These are phyloP conservation scores for Branchipolynoe longqiensis DNA, from an alignment of 2,888 invertebrate genomes.

Conservation along the genomic window DNA sequence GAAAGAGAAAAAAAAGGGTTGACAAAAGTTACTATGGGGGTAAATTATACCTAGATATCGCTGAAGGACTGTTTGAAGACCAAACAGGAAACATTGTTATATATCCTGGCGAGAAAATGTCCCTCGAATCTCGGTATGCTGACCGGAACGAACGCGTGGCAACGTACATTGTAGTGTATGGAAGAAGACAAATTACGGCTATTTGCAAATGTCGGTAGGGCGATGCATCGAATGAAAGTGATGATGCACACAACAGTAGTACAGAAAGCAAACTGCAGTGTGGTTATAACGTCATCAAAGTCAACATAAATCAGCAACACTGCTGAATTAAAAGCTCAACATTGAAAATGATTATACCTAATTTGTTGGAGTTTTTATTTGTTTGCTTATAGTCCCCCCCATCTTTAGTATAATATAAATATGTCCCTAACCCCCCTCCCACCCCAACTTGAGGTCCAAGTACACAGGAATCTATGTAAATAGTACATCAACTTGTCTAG, in stretches of 20 bases:
- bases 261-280: neutral
- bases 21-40: no score
- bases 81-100: slow-evolving; percentile 17
- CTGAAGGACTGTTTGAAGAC: slow-evolving; percentile 27
- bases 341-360: neutral
- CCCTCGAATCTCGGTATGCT: neutral
- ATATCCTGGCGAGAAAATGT: neutral
- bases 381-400: no score
- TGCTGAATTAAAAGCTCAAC: neutral
- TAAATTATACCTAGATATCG: neutral
- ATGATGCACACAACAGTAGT: slow-evolving; percentile 35
- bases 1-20: neutral
- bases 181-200: slow-evolving; percentile 33
- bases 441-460: slow-evolving; percentile 30
- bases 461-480: slow-evolving; percentile 3
- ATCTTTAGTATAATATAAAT: slow-evolving; percentile 40
- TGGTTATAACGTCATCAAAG: neutral
- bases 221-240: neutral
- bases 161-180: slow-evolving; percentile 17
- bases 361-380: no score
- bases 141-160: neutral
- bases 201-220: no score
- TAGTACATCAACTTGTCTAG: slow-evolving; percentile 11
- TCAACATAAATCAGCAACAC: neutral
- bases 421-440: slow-evolving; percentile 7